Base-by-base conservation (phyloP, 2,888 invertebrate species). In the Dasypolia templi region DNA sequence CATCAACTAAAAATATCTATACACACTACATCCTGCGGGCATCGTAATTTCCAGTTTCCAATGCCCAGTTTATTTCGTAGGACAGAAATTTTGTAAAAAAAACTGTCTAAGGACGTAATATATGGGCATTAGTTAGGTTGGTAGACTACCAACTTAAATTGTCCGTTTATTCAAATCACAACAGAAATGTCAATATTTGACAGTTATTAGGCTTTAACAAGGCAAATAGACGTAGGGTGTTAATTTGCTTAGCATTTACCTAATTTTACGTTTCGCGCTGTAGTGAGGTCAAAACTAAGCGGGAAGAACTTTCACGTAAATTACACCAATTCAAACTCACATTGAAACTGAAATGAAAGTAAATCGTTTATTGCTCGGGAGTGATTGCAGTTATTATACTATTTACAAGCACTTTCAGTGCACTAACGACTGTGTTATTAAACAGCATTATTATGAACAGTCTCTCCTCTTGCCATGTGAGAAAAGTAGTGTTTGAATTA, bases 281-380 rank as follows among this genome's bases (percentile, higher is more conserved):
- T n/a, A 53, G n/a, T 3, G 59, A 26, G 26, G 3, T 12, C 6
- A 62, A 66, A 32, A 35, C 6, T 46, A 67, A 44, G 26, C 2
- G 7, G 6, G 11, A 17, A 19, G 32, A 56, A 26, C 3, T 61
- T 39, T 22, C 72, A 51, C 39, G 5, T 29, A 74, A n/a, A 55
- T 14, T 14, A 62, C n/a, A 72, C 19, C 9, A 70, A 46, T 29
- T 42, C 17, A 46, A 59, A 59, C 19, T n/a, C 4, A 51, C 42
- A 32, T 51, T 72, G 44, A 67, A 35, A 35, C 39, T 74, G 61
- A 83, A 75, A 86, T 22, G 70, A 84, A 84, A 86, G 79, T 77
- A 70, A 76, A 66, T 56, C 26, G 62, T 62, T 70, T 59, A 68
- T 22, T 39, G 49, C 65, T 63, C 22, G 56, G 53, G 59, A 72